A percentile compares a stretch with the other conserved stretches of the same genome.
Conservation (phyloP, 2,113 vertebrate genomes). For the Malaclemys terrapin region DNA sequence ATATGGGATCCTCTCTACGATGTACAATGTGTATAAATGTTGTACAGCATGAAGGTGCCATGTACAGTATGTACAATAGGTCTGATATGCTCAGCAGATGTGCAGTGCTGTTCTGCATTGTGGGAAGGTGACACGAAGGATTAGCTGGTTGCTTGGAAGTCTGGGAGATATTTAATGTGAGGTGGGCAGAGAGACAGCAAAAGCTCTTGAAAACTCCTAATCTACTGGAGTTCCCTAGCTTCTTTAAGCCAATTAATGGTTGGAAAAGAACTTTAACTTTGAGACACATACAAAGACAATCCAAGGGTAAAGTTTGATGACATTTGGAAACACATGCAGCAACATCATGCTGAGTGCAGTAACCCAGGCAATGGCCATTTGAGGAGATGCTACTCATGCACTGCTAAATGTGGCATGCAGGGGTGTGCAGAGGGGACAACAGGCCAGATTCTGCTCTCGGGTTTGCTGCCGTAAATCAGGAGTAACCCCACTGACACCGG, state of each 20-base stretch:
- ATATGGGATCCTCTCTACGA: neutral
- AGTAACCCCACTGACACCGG: rapidly evolving
- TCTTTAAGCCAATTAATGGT: neutral
- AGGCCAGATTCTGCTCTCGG: neutral
- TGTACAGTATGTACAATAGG: neutral
- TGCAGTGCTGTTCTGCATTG: neutral
- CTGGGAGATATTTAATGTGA: neutral
- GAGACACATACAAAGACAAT: neutral
- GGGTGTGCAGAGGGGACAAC: neutral
- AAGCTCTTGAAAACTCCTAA: neutral
- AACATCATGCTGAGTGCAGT: slow-evolving; percentile 6
- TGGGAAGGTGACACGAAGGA: neutral
- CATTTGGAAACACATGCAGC: slow-evolving; percentile 20
- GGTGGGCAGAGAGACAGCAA: neutral
- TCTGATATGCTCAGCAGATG: neutral
- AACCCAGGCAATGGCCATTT: slow-evolving; percentile 58
- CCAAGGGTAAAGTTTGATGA: neutral
- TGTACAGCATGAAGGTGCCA: neutral
- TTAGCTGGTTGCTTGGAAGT: neutral
- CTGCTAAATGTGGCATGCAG: neutral
- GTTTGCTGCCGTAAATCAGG: neutral
- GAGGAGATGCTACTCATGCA: slow-evolving; percentile 69
- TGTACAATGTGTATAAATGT: neutral
- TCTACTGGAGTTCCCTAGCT: neutral
- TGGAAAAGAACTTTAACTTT: neutral